Conservation (phyloP, 1,140 invertebrate species). For the Drepana arcuata region DNA sequence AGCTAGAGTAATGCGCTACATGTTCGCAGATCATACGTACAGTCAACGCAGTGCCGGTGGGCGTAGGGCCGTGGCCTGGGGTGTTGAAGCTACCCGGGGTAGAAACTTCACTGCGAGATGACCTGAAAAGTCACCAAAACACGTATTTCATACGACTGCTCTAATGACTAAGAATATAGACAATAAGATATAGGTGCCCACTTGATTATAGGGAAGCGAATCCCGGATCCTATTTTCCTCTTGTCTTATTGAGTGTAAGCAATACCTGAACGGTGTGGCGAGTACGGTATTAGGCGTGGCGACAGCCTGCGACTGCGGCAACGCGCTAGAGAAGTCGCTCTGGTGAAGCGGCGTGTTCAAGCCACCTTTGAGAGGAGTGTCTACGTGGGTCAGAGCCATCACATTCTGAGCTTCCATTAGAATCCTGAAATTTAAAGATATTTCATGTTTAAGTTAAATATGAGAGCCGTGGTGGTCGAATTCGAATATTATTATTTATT, state of each 20-base stretch:
- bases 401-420: conserved; percentile 98
- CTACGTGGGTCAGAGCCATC: conserved; percentile 97
- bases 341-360: conserved; percentile 94
- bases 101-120: conserved; percentile 56
- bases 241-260: too few relatives aligned
- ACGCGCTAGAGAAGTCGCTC: conserved; percentile 88
- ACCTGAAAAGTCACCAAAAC: too few relatives aligned
- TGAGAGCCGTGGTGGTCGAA: too few relatives aligned
- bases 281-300: conserved; percentile 97
- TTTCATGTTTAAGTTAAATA: too few relatives aligned
- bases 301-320: conserved; percentile 81
- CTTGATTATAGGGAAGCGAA: too few relatives aligned
- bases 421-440: conserved; percentile 74
- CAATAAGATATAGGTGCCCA: too few relatives aligned
- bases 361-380: conserved; percentile 97
- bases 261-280: conserved; percentile 92
- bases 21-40: conserved; percentile 32
- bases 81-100: conserved; percentile 67
- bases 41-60: conserved; percentile 23
- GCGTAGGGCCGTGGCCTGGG: conserved; percentile 41
- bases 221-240: too few relatives aligned
- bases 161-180: too few relatives aligned
- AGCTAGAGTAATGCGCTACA: too few relatives aligned
- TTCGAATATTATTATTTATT: too few relatives aligned
- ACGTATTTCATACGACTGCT: too few relatives aligned